Evolutionary conservation across 92 coral and sea anemone species (phyloP).

Genomic region (Heteractis magnifica): DNA sequence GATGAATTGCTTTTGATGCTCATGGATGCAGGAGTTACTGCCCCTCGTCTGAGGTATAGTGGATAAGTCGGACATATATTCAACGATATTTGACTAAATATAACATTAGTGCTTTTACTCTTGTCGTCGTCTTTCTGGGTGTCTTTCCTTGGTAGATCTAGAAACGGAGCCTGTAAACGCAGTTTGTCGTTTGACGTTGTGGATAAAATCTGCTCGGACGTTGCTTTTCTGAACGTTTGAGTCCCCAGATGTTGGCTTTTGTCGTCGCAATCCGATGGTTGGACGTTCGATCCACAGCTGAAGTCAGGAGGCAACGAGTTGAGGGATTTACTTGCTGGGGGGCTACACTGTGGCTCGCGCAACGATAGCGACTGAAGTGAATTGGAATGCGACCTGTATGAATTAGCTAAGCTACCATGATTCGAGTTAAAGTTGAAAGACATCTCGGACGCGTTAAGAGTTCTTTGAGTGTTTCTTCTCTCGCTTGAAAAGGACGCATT

Average conservation of each 20-base stretch:
- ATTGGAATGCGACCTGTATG: conserved; percentile 18
- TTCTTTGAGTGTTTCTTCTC: conserved; percentile 61
- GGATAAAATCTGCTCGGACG: conserved; percentile 48
- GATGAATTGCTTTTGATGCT: conserved; percentile 85
- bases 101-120: conserved; percentile 9
- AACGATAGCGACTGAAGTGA: conserved; percentile 24
- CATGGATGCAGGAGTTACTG: conserved; percentile 90
- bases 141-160: conserved; percentile 25
- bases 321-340: conserved; percentile 45
- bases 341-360: conserved; percentile 15
- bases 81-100: conserved; percentile 31
- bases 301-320: conserved; percentile 59
- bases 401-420: conserved; percentile 33
- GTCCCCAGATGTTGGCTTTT: conserved; percentile 35
- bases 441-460: conserved; percentile 58
- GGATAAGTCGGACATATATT: conserved; percentile 67
- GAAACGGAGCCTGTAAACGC: conserved; percentile 9
- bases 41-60: conserved; percentile 84
- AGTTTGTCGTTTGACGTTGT: conserved; percentile 15
- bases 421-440: conserved; percentile 48
- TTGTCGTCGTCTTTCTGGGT: not conserved
- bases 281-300: conserved; percentile 31
- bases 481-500: conserved; percentile 73
- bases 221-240: conserved; percentile 59
- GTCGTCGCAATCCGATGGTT: conserved; percentile 19